Percentiles rank a stretch among this genome's conserved stretches.
Conservation (phyloP, 2,888 invertebrate genomes). For the Lasiommata megera region DNA sequence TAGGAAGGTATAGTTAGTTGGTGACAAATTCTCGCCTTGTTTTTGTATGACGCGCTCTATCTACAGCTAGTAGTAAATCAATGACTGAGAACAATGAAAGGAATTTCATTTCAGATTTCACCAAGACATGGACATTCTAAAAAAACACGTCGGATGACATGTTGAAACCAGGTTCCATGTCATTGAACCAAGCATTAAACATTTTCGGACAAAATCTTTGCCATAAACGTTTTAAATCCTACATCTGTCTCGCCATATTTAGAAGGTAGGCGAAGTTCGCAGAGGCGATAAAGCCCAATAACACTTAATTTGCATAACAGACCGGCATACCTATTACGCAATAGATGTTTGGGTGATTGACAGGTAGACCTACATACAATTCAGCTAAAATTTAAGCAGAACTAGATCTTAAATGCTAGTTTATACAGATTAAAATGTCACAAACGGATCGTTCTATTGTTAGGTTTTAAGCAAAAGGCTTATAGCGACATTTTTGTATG, state of each 20-base stretch:
- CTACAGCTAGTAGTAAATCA: too few species aligned
- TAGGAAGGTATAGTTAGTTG: too few species aligned
- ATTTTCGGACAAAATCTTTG: not conserved
- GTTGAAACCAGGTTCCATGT: not conserved
- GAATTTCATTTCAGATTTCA: too few species aligned
- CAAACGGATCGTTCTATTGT: not conserved
- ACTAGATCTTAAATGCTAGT: not conserved
- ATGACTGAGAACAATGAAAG: too few species aligned
- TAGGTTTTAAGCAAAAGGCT: not conserved
- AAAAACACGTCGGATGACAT: too few species aligned
- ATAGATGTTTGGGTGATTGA: conserved; percentile 49
- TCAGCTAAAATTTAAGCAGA: not conserved
- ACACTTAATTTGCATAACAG: conserved; percentile 32
- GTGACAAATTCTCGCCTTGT: too few species aligned
- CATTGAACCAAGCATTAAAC: not conserved
- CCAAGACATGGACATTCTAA: too few species aligned
- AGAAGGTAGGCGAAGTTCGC: not conserved
- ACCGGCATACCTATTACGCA: conserved; percentile 41
- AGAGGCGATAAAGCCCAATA: not conserved
- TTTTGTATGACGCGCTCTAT: too few species aligned
- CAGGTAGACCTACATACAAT: conserved; percentile 26
- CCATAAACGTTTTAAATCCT: not conserved
- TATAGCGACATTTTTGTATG: not conserved
- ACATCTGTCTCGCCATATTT: not conserved
- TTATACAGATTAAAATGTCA: not conserved